These are phyloP conservation scores for Planococcus citri DNA, from an alignment of 1,140 invertebrate genomes.

Conservation along the genomic window DNA sequence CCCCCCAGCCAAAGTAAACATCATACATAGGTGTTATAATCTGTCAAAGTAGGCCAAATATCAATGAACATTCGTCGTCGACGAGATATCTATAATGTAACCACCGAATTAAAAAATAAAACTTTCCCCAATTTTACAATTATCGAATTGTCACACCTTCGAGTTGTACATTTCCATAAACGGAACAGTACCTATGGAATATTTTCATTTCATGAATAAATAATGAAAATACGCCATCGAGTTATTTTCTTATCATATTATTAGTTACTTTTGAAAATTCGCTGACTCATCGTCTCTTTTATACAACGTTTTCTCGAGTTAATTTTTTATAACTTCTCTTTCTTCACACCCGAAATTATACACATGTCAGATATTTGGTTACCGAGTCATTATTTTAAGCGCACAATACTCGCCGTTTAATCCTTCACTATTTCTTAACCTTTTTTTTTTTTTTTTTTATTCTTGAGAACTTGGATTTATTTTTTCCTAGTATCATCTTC, in stretches of 20 bases:
- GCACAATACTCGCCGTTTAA: not conserved
- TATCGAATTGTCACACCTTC: not conserved
- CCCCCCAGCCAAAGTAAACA: too few species aligned
- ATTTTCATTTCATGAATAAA: conserved; percentile 8
- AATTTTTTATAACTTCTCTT: too few species aligned
- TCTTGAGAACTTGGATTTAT: not conserved
- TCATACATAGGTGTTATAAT: not conserved
- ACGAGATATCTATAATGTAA: not conserved
- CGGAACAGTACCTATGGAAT: not conserved
- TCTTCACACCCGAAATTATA: too few species aligned
- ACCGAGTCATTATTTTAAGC: not conserved
- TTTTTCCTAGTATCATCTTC: not conserved
- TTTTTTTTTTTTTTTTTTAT: not conserved
- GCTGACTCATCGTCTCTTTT: not conserved
- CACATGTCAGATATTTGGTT: too few species aligned
- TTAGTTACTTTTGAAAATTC: not conserved
- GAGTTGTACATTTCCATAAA: not conserved
- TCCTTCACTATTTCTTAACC: not conserved
- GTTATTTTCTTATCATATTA: not conserved
- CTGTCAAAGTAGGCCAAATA: not conserved
- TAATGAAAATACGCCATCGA: not conserved
- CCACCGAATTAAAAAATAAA: not conserved
- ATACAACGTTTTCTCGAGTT: not conserved
- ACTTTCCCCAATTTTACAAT: not conserved
- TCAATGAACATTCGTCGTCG: not conserved